A percentile compares a stretch with the other conserved stretches of the same genome.
Conservation (phyloP, 2,113 vertebrate species). For the Turnix velox region DNA sequence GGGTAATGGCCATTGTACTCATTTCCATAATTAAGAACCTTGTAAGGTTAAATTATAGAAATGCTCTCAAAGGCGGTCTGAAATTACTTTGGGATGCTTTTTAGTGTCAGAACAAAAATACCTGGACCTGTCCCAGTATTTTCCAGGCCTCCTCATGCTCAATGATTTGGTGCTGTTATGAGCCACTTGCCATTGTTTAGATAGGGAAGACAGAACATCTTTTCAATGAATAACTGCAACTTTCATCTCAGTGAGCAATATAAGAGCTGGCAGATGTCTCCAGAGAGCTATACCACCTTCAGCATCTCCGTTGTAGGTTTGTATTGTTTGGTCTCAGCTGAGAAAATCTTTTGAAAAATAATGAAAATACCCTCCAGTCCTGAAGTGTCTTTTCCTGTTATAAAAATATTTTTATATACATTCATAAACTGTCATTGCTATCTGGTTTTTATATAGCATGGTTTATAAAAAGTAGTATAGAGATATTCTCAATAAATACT, state of each 20-base stretch:
- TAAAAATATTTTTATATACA: neutral
- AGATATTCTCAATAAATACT: neutral
- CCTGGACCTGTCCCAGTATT: neutral
- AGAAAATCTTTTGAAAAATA: slow-evolving; percentile 13
- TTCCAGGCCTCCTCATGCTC: neutral
- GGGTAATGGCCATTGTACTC: neutral
- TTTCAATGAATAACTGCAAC: neutral
- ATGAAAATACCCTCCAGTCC: neutral
- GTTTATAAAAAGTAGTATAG: no score
- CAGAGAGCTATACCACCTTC: neutral
- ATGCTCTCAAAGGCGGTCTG: neutral
- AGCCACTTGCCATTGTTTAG: neutral
- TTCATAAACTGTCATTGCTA: neutral
- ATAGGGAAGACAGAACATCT: neutral
- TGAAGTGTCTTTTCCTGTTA: neutral
- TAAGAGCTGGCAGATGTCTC: neutral
- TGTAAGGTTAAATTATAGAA: neutral
- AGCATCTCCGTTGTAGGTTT: neutral
- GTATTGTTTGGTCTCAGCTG: neutral
- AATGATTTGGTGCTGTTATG: accelerated
- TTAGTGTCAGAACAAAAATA: neutral
- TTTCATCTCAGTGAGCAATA: neutral
- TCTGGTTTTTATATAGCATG: neutral
- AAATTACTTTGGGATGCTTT: neutral
- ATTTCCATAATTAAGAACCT: neutral